Evolutionary conservation across 92 coral and sea anemone species (phyloP), one percentile per base, ranked within the genome.

Genomic region (Epizoanthus ramosus): DNA sequence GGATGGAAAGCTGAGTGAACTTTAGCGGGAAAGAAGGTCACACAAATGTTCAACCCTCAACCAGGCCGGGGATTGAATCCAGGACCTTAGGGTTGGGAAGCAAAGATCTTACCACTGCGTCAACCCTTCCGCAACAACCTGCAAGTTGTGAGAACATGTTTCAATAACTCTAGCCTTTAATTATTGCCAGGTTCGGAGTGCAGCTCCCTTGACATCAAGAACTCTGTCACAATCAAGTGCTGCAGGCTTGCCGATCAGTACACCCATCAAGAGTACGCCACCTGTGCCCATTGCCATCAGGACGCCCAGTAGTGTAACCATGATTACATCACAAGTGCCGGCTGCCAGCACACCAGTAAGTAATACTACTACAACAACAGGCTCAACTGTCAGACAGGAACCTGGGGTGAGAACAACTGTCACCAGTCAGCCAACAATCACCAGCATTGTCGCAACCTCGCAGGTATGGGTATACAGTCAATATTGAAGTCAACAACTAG

Each of bases 121-220:
- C n/a, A n/a, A n/a, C n/a, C n/a, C n/a, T n/a, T n/a, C n/a, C n/a
- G n/a, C n/a, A n/a, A n/a, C 54, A 50, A 10, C 54, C 54, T 2
- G 54, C 54, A 50, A 6, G 54, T 9, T 50, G 15, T 50, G 54
- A 50, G 54, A 50, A 50, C 54, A 2, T 50, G 54, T 12, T 25
- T 13, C 22, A 23, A 15, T 71, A 71, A 71, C 35, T 71, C 35
- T 33, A 13, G 18, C 70, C 31, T 43, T 3, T 81, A n/a, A n/a
- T n/a, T n/a, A 54, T n/a, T 28, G 69, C 17, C 61, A 63, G 76
- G 73, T 88, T 16, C 89, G 98, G 45, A 76, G 70, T 83, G 81
- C 98, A 25, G 71, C 85, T 66, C 90, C 98, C 21, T 73, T 91
- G 14, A 64, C 88, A 23, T 81, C 88, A 19, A 73, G 98, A 79